Evolutionary conservation across 2,113 vertebrate genomes (phyloP).

Genomic region (human (Homo sapiens)): DNA sequence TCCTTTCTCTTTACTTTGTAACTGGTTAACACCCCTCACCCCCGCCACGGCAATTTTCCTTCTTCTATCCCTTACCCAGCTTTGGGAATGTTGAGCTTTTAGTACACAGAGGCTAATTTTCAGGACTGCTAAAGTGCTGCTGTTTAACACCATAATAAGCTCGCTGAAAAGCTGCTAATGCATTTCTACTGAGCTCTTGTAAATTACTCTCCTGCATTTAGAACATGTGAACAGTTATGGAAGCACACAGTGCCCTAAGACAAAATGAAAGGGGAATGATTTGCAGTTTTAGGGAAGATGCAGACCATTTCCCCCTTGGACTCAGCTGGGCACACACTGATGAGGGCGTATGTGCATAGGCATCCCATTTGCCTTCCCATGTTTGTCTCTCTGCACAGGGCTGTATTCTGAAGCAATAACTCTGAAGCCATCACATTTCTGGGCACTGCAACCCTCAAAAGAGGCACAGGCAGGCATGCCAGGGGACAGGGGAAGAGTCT

Average conservation of each 20-base stretch:
- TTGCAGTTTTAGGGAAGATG: background rate
- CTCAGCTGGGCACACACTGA: background rate
- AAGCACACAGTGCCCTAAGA: constrained; percentile 27
- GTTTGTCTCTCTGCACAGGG: background rate
- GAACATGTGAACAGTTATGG: background rate
- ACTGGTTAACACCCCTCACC: background rate
- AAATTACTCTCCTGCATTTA: constrained; percentile 3
- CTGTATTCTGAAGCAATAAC: background rate
- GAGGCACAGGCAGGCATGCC: background rate
- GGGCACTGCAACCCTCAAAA: background rate
- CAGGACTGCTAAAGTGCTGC: background rate
- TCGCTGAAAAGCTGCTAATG: constrained; percentile 2
- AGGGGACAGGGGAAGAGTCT: background rate
- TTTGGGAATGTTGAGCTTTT: constrained; percentile 48
- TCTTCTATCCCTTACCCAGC: background rate
- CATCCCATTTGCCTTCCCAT: background rate
- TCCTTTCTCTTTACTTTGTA: background rate
- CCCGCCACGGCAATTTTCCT: background rate
- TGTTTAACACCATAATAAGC: background rate
- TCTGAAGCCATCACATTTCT: background rate
- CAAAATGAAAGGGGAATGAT: background rate
- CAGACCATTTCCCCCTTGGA: background rate
- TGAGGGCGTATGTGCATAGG: background rate
- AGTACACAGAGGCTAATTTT: constrained; percentile 23
- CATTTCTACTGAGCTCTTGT: background rate